Evolutionary conservation across 2,888 invertebrate genomes (phyloP), one percentile per base, ranked within the genome.

Genomic region (Drosophila anceps): DNA sequence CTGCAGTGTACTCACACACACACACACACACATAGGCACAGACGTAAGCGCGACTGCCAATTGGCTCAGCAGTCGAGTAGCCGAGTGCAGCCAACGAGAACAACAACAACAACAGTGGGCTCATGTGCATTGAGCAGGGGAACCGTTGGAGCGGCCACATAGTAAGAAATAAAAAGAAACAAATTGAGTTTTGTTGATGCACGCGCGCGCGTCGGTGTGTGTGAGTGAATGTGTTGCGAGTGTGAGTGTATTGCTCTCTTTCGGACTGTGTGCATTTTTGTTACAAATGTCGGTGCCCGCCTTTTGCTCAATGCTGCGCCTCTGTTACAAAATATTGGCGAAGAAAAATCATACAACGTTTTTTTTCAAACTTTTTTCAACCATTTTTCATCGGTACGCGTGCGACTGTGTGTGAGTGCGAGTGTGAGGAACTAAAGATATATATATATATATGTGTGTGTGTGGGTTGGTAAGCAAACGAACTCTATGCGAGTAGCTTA

Each of bases 301-400:
- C 70, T 69, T 68, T 51, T 55, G 58, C 46, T 71, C 66, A 73
- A 71, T 91, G 88, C 93, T 92, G 92, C 69, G 89, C 29, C 83
- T 90, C 92, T 92, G 92, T 88, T 92, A 92, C 82, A 92, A 92
- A 92, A 92, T 92, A 93, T 92, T 92, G 92, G 91, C 86, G 92
- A 92, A 92, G 92, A 92, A 92, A 92, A 92, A 92, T 92, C 92
- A 85, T 92, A 87, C 91, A 88, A 90, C 90, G 88, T 91, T 92
- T 88, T 91, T 82, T 88, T 82, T 87, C 76, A 77, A 91, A 86
- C 85, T 88, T 92, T 92, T 92, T 90, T 90, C 82, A 86, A 82
- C 85, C 85, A 85, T 90, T 92, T 91, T 91, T 88, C 92, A 91
- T 91, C 74, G 83, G 77, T 86, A 84, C 73, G 72, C 60, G 57